Evolutionary conservation across 92 coral and sea anemone genomes (phyloP).

Genomic region (Umimayanthus kanabou): DNA sequence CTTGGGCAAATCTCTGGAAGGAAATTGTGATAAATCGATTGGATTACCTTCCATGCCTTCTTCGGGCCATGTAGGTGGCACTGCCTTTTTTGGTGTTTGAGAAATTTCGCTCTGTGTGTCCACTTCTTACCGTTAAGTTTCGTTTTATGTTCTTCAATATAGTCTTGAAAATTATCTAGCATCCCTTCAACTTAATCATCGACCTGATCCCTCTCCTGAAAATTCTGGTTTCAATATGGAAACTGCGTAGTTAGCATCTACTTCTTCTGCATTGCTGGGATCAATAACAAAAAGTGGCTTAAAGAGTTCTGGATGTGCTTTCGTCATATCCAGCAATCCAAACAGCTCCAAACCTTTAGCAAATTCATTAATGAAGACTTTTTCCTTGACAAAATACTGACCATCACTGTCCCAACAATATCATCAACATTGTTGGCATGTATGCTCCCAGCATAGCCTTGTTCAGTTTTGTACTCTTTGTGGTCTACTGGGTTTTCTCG

Average conservation of each 20-base stretch:
- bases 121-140: not conserved
- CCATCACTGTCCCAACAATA: constrained; percentile 42
- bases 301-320: constrained; percentile 30
- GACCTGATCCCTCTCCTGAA: constrained; percentile 36
- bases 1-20: not conserved
- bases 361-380: constrained; percentile 44
- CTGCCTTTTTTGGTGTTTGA: not conserved
- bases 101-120: not conserved
- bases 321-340: constrained; percentile 31
- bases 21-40: not conserved
- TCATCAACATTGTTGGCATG: constrained; percentile 25
- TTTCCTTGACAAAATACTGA: constrained; percentile 40
- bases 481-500: constrained; percentile 30
- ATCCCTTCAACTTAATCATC: constrained; percentile 32
- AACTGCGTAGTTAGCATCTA: constrained; percentile 43
- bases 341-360: constrained; percentile 40
- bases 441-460: constrained; percentile 48
- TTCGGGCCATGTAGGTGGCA: not conserved
- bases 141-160: not conserved
- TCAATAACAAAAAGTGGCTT: constrained; percentile 40
- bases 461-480: constrained; percentile 42
- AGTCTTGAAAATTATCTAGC: constrained; percentile 52
- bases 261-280: constrained; percentile 13
- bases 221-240: constrained; percentile 43
- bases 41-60: constrained; percentile 1